Base-by-base conservation (phyloP, 1,140 invertebrate genomes). In the Bombus waltoni region DNA sequence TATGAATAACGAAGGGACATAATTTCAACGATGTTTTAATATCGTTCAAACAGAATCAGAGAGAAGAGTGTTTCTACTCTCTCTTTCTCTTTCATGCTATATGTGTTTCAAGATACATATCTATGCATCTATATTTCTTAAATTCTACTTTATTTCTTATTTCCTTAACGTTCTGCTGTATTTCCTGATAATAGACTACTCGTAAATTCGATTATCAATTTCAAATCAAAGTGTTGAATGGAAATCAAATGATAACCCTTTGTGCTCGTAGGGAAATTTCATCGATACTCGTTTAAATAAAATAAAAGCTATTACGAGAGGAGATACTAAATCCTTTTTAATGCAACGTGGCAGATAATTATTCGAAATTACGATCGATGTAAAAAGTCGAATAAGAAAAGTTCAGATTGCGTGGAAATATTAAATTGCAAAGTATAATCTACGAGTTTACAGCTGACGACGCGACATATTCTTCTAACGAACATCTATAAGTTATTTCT, bases 401-500 rank as follows among this genome's bases (percentile, higher is more conserved):
- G 25, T 22, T 25, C 32, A 38, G 13, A 6, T 42, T n/a, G 1
- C 28, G n/a, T 44, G 28, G 1, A 44, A 38, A 70, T 70, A 70
- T 70, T 38, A 25, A 25, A 11, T 38, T 70, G 13, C 8, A 38
- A 38, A 28, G 22, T 18, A 9, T 62, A 77, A 65, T 62, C 25
- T 42, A n/a, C 57, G 42, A 59, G 81, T 70, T 70, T 68, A 47
- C 11, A 28, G 47, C 28, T 42, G 81, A 70, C 47, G 25, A 32
- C n/a, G 38, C 13, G 32, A 75, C 32, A 47, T 35, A 25, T 83
- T 77, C 28, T 40, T 77, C n/a, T 68, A 83, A 83, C 74, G 47
- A 57, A 70, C n/a, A n/a, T n/a, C 81, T 77, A 78, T 78, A 57
- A 83, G 2, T 83, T 83, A 83, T 77, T 68, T 83, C 44, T 76